Base-by-base conservation (phyloP, 1,140 invertebrate genomes). In the Drosophila funebris region DNA sequence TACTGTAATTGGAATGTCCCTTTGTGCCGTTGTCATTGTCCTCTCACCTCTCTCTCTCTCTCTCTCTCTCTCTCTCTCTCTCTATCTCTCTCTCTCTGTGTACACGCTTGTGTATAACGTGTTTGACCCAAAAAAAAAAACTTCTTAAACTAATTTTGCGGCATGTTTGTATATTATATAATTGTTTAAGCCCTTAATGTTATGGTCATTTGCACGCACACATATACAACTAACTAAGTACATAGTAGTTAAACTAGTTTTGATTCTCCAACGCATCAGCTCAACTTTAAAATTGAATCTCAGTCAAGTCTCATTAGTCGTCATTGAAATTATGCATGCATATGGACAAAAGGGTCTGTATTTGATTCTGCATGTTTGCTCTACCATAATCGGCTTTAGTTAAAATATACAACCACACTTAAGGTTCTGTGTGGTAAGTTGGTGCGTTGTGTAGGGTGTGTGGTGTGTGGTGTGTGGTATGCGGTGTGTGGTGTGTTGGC, bases 171-270 rank as follows among this genome's bases (percentile, higher is more conserved):
- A n/a, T n/a, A n/a, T 72, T 84, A 81, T 73, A 76, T 84, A 84
- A 89, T 89, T 89, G 80, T 61, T 89, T 81, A 89, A 89, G 80
- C 74, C 75, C 64, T 89, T 89, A 81, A 84, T 81, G 81, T 60
- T 78, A 61, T 61, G 37, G 53, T 39, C 33, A 73, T 37, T 39
- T 37, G 33, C 39, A 57, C 48, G 62, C 44, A 60, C 31, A 37
- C 27, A 39, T 11, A n/a, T 46, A 27, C 37, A 31, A 41, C 16
- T 36, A 31, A 24, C 41, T 6, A 27, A 6, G 27, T 9, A 18
- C 13, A 31, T 9, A 6, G 27, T 9, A 18, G 9, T 22, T 9
- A 33, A 33, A 41, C 58, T 14, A 37, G 18, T 31, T 24, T 37
- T 9, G 37, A n/a, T 27, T 62, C 14, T 6, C 5, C 18, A 22